Base-by-base conservation (phyloP, 2,113 vertebrate genomes). In the Myanophis thanlyinensis region DNA sequence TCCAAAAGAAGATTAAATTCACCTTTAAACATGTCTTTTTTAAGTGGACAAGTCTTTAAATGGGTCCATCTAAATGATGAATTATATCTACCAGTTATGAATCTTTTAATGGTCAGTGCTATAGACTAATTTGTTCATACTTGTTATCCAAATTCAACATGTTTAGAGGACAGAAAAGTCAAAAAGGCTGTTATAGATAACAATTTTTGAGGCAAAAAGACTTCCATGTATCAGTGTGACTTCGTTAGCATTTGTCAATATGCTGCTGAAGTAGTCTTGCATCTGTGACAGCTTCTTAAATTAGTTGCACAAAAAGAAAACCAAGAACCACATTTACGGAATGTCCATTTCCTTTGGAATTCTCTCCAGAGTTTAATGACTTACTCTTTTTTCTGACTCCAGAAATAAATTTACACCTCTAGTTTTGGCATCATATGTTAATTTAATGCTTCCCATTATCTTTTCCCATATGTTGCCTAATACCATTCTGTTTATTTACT, bases 271-370 rank as follows among this genome's bases (percentile, higher is more conserved):
- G n/a, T 51, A 89, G 48, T 67, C 25, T 84, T 89, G 18, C 48
- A 47, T 30, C 46, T 88, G 88, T 15, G 10, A 53, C 22, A 59
- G 40, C 7, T 73, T 56, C n/a, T 89, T 85, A 92, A 80, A 80
- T 88, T 18, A 85, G 51, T 15, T 59, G 44, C 44, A 18, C 0
- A 23, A 46, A 62, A 47, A 8, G 0, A 80, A 22, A 0, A 86
- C 90, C 2, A 84, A 56, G 23, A 91, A 12, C 20, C 12, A 84
- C 40, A 35, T 20, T 92, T 92, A 59, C 13, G 85, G 53, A 47
- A 80, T 54, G 5, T 30, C 46, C 20, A 62, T 8, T 51, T 47
- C 7, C 18, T 59, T 92, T 27, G 13, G 3, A 27, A n/a, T 46
- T 13, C 23, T 73, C 25, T 44, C 11, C 67, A 30, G 30, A 47